phyloP scores from a whole-genome alignment of 2,113 vertebrate genomes.

The Porphyrio hochstetteri region DNA sequence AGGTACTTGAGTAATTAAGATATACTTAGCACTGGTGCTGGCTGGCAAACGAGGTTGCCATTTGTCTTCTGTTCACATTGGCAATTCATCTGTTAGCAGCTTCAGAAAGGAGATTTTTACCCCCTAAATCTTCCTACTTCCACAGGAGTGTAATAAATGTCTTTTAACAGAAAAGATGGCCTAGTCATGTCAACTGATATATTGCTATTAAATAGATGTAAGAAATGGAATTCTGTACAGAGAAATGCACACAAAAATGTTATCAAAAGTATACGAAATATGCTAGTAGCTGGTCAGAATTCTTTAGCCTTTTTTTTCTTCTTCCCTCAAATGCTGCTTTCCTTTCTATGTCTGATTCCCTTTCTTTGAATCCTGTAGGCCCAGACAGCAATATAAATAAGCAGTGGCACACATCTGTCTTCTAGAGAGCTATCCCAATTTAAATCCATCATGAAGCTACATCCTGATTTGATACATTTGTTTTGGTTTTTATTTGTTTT shows the following conservation, averaged over 20 bases:
- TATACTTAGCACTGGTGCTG: background rate
- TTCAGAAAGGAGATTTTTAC: background rate
- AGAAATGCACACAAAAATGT: background rate
- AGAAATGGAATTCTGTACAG: background rate
- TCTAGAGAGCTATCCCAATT: background rate
- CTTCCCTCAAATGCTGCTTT: background rate
- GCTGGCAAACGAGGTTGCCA: background rate
- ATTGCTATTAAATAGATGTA: background rate
- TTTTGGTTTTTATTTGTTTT: background rate
- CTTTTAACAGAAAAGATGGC: background rate
- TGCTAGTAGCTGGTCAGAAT: background rate
- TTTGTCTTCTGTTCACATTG: background rate
- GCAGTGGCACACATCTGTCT: background rate
- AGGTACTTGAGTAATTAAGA: background rate
- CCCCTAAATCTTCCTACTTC: background rate
- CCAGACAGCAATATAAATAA: background rate
- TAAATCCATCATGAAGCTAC: background rate
- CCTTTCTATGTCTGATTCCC: background rate
- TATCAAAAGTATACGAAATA: background rate
- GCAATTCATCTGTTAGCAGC: background rate
- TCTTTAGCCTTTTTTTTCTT: background rate
- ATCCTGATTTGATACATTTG: background rate
- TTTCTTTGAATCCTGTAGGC: background rate
- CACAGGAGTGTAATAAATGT: fast-evolving
- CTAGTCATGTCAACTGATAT: background rate